Evolutionary conservation across 2,888 invertebrate genomes (phyloP), one percentile per base, ranked within the genome.

Genomic region (Amorpha juglandis): DNA sequence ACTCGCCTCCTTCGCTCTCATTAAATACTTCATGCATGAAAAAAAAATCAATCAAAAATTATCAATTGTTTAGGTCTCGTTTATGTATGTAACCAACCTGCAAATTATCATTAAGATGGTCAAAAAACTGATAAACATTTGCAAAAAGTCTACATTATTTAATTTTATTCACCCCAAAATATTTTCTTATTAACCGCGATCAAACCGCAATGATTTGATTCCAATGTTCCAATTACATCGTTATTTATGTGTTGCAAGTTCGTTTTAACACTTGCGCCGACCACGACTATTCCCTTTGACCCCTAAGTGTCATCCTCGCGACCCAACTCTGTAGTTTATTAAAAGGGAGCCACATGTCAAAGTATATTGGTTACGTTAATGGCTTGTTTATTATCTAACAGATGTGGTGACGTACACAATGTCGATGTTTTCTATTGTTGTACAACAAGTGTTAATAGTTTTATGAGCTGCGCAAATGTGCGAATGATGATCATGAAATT

Each of bases 241-340:
- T 92, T 91, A 91, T 92, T 91, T 91, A 91, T 90, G 80, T 86
- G 83, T 79, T 84, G 86, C 88, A 84, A 79, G 82, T 80, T 80
- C 79, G 72, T 69, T 73, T 76, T 77, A 79, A 81, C 84, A 82
- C 83, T 84, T 81, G 75, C 71, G 69, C 67, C 51, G 48, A 50
- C 67, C 42, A 6, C 62, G 14, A 71, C 82, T 73, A 74, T 66
- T 75, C 68, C 55, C 14, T 52, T 27, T 64, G 81, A 81, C 73
- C 81, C 76, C 68, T 69, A 21, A 55, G 33, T 58, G 38, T 27
- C 14, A 48, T 65, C 48, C 33, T 47, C 19, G 35, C 9, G 16
- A 1, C 14, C 8, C 38, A 50, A 48, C 14, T 48, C 14, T 48
- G 9, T 35, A 19, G 12, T 8, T 21, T 35, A 16, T 58, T 11